A percentile compares a stretch with the other conserved stretches of the same genome.
These are phyloP conservation scores for Macropodus opercularis DNA, from an alignment of 2,797 vertebrate genomes.

Conservation along the genomic window DNA sequence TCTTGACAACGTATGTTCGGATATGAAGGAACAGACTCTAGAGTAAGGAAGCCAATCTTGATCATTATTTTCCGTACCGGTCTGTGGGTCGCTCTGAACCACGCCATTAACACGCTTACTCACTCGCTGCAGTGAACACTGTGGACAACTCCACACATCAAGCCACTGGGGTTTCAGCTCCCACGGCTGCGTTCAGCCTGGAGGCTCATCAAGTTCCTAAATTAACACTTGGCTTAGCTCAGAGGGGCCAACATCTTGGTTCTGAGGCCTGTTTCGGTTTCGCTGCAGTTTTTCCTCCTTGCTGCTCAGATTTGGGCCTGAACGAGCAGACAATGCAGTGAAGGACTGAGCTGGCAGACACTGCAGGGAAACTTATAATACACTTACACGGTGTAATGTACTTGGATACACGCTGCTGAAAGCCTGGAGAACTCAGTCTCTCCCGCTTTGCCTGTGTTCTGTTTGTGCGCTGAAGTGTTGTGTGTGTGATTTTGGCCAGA, in stretches of 20 bases:
- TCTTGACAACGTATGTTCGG: neutral
- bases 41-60: neutral
- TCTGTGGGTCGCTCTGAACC: too few species aligned
- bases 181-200: neutral
- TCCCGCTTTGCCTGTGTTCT: slow-evolving; percentile 4
- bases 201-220: neutral
- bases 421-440: neutral
- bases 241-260: neutral
- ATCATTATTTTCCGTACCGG: too few species aligned
- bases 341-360: slow-evolving; percentile 8
- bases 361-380: slow-evolving; percentile 27
- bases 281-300: neutral
- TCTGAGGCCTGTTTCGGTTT: slow-evolving; percentile 10
- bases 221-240: neutral
- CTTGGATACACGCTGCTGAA: slow-evolving; percentile 14
- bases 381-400: slow-evolving; percentile 42
- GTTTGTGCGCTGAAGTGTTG: neutral
- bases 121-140: too few species aligned
- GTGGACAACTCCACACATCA: too few species aligned
- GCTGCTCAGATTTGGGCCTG: slow-evolving; percentile 23
- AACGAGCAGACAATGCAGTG: slow-evolving; percentile 17
- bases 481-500: neutral
- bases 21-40: neutral
- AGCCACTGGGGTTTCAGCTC: neutral
- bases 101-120: too few species aligned